A percentile compares a stretch with the other conserved stretches of the same genome.
Conservation (phyloP, 2,113 vertebrate genomes). For the Orthochromis indermauri region DNA sequence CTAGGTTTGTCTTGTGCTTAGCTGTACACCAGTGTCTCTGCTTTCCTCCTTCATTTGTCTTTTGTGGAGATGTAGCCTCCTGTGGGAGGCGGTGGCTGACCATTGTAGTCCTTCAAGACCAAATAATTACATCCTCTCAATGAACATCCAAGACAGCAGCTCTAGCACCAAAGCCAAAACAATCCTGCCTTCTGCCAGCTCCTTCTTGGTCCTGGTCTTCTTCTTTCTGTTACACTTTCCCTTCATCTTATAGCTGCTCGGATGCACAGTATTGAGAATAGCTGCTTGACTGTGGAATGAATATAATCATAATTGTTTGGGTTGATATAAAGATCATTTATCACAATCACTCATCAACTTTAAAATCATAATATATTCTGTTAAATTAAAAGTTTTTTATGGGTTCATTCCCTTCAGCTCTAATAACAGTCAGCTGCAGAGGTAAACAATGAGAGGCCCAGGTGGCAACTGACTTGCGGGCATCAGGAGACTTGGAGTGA, state of each 20-base stretch:
- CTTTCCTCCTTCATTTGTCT: neutral
- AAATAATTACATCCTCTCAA: conserved; percentile 51
- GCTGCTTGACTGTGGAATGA: neutral
- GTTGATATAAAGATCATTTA: neutral
- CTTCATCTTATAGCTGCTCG: neutral
- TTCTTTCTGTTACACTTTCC: neutral
- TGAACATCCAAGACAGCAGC: conserved; percentile 36
- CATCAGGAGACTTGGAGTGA: neutral
- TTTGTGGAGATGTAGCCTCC: neutral
- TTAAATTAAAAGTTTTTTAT: neutral
- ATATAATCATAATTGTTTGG: neutral
- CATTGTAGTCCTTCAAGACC: conserved; percentile 27
- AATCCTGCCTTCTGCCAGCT: conserved; percentile 50
- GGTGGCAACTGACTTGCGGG: neutral
- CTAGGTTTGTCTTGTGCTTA: neutral
- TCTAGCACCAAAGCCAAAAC: conserved; percentile 41
- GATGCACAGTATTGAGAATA: neutral
- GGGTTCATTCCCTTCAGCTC: neutral
- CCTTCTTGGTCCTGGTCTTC: neutral
- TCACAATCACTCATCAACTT: neutral
- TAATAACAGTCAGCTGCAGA: neutral
- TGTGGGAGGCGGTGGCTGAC: neutral
- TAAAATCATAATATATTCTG: neutral
- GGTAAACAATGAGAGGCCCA: neutral
- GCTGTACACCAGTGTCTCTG: neutral